Conservation (phyloP, 1,140 invertebrate species). For the Drosophila kurseongensis region DNA sequence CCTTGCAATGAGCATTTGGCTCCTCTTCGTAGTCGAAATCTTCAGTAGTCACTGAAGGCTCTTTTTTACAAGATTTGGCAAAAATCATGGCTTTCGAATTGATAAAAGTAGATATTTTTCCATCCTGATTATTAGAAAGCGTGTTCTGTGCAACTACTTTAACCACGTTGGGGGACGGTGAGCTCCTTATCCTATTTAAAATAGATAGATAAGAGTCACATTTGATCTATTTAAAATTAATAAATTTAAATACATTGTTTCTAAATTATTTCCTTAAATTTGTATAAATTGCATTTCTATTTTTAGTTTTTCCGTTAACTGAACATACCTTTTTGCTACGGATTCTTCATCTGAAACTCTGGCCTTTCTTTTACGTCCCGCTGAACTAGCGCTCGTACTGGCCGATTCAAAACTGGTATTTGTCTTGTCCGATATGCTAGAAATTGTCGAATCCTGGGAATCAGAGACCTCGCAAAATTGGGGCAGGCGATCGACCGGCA, state of each 20-base stretch:
- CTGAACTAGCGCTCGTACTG: slow-evolving; percentile 3
- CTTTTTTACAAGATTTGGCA: not conserved
- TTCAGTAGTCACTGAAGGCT: not conserved
- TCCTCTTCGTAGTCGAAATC: not conserved
- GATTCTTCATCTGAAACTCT: not conserved
- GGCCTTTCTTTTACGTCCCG: not conserved
- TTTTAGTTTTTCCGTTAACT: no score
- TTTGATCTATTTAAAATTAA: no score
- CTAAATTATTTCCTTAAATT: no score
- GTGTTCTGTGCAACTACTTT: no score
- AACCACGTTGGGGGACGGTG: no score
- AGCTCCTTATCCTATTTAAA: no score
- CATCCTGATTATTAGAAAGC: no score
- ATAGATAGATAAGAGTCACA: no score
- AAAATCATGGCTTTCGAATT: no score
- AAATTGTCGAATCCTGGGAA: slow-evolving; percentile 4
- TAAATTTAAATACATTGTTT: no score
- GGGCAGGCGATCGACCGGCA: slow-evolving; percentile 19
- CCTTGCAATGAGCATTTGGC: not conserved
- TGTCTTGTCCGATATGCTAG: not conserved
- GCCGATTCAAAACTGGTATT: slow-evolving; percentile 17
- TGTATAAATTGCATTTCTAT: no score
- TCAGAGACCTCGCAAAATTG: slow-evolving; percentile 8
- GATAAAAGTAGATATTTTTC: no score
- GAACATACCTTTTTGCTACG: not conserved